These are phyloP conservation scores for Yasuhikotakia modesta DNA, from an alignment of 2,797 vertebrate genomes.

Conservation along the genomic window DNA sequence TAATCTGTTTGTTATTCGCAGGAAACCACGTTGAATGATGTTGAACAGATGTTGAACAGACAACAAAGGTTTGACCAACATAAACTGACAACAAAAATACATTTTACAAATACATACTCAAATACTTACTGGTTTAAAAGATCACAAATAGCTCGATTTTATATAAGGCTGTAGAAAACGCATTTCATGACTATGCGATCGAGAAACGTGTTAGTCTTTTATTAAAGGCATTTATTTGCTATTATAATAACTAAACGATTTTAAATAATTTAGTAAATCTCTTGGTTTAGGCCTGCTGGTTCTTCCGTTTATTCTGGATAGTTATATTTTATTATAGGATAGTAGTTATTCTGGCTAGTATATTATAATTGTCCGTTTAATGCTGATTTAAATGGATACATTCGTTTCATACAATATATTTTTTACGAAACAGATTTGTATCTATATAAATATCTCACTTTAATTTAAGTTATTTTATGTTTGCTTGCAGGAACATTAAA, in stretches of 20 bases:
- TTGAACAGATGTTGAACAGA: neutral
- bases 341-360: no score
- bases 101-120: neutral
- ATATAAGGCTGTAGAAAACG: neutral
- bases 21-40: neutral
- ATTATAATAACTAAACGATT: neutral
- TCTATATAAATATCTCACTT: neutral
- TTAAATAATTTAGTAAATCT: neutral
- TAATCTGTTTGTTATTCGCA: neutral
- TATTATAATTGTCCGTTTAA: no score
- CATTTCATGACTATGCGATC: neutral
- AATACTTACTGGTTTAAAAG: neutral
- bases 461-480: neutral
- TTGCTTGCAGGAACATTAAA: neutral
- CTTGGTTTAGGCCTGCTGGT: neutral
- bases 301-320: neutral
- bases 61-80: neutral
- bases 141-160: neutral
- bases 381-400: neutral
- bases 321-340: no score
- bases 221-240: neutral
- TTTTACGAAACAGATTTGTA: neutral
- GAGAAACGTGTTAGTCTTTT: neutral
- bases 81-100: no score
- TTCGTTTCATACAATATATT: slow-evolving; percentile 18